Percentiles rank a stretch among this genome's conserved stretches.
These are phyloP conservation scores for Sorex araneus DNA, from an alignment of 2,113 vertebrate species.

Conservation along the genomic window DNA sequence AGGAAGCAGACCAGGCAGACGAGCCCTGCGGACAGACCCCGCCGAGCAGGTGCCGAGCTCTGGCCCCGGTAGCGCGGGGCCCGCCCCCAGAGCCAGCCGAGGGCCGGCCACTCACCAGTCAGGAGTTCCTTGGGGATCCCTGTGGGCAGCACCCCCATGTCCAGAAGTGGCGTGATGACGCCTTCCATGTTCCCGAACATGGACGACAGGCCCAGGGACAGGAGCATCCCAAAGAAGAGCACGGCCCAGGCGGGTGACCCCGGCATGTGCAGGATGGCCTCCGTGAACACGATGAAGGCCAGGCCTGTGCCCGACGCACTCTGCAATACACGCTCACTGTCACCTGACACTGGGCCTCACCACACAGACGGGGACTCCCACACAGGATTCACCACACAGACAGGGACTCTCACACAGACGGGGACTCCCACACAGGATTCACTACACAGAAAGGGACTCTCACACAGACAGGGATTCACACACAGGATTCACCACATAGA, in stretches of 20 bases:
- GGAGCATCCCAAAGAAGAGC: constrained; percentile 96
- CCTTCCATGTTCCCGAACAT: constrained; percentile 97
- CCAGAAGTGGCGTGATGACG: constrained; percentile 91
- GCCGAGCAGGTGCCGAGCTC: no score
- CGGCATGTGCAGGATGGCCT: constrained; percentile 94
- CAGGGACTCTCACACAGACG: no score
- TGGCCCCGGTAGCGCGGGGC: no score
- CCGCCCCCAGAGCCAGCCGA: no score
- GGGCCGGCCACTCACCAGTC: constrained; percentile 89
- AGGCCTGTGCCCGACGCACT: constrained; percentile 94
- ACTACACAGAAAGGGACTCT: no score
- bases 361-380: no score
- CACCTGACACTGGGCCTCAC: no score
- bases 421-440: no score
- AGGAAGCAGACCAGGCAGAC: not conserved
- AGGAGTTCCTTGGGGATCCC: constrained; percentile 90
- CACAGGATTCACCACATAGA: no score
- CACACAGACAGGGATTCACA: no score
- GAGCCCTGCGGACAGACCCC: not conserved
- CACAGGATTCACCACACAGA: no score
- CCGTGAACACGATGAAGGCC: constrained; percentile 95
- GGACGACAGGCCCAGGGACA: constrained; percentile 94
- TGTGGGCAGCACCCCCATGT: constrained; percentile 88
- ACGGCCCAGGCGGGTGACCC: constrained; percentile 94
- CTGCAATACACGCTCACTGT: constrained; percentile 83